Evolutionary conservation across 2,113 vertebrate species (phyloP).

Genomic region (Pelvicachromis taeniatus): DNA sequence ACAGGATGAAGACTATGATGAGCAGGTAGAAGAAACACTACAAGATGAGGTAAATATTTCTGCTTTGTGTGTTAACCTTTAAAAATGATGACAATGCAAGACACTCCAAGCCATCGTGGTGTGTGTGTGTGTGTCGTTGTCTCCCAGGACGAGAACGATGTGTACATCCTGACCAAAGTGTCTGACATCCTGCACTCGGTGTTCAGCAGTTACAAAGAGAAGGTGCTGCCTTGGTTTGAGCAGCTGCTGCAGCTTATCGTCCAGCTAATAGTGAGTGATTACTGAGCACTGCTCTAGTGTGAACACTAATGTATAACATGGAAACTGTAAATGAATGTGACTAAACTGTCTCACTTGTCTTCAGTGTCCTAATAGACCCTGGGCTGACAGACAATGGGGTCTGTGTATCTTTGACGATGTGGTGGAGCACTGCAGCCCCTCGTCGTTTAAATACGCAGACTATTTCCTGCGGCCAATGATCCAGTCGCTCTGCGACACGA

Average conservation of each 20-base stretch:
- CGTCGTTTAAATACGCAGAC: constrained; percentile 93
- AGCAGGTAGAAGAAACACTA: constrained; percentile 94
- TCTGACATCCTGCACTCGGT: constrained; percentile 97
- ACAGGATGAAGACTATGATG: constrained; percentile 98
- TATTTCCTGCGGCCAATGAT: constrained; percentile 92
- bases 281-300: accelerated
- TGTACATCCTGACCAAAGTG: constrained; percentile 98
- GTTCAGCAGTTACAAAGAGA: constrained; percentile 96
- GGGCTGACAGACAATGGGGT: constrained; percentile 98
- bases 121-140: background rate
- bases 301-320: background rate
- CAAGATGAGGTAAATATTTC: constrained; percentile 88
- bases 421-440: constrained; percentile 95
- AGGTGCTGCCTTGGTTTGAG: constrained; percentile 96
- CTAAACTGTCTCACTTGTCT: accelerated
- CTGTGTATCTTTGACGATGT: constrained; percentile 97
- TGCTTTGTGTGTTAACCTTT: background rate
- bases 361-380: constrained; percentile 92
- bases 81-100: background rate
- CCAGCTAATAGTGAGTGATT: constrained; percentile 89
- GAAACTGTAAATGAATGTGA: accelerated
- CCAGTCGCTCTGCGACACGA: constrained; percentile 87
- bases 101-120: accelerated
- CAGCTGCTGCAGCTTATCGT: constrained; percentile 94
- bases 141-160: constrained; percentile 92